Conservation (phyloP, 1,140 invertebrate species). For the Achroia grisella region DNA sequence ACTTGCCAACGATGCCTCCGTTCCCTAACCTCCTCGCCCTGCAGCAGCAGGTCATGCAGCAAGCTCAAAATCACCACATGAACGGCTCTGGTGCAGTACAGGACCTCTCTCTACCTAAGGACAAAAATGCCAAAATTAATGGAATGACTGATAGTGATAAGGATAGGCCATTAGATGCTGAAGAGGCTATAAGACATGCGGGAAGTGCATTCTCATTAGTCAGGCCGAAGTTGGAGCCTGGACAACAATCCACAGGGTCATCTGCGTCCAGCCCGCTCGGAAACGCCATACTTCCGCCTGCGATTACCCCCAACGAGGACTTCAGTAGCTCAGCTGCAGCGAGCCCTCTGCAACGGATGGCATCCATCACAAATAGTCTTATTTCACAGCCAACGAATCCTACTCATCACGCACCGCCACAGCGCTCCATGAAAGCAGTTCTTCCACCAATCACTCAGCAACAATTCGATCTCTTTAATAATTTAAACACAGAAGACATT, state of each 20-base stretch:
- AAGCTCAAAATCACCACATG: slow-evolving; percentile 74
- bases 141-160: slow-evolving; percentile 79
- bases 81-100: slow-evolving; percentile 83
- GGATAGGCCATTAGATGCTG: slow-evolving; percentile 75
- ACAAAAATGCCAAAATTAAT: slow-evolving; percentile 82
- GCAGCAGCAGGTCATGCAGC: slow-evolving; percentile 82
- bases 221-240: slow-evolving; percentile 85
- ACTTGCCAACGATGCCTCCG: slow-evolving; percentile 75
- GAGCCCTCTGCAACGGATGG: slow-evolving; percentile 96
- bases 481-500: slow-evolving; percentile 98
- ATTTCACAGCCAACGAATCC: slow-evolving; percentile 92
- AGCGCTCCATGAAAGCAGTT: slow-evolving; percentile 94
- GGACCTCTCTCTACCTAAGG: slow-evolving; percentile 89
- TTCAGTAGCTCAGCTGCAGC: slow-evolving; percentile 85
- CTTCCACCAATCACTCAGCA: slow-evolving; percentile 98
- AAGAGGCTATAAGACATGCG: slow-evolving; percentile 84
- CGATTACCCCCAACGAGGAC: slow-evolving; percentile 84
- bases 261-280: slow-evolving; percentile 84
- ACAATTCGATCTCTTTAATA: slow-evolving; percentile 98
- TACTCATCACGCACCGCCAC: slow-evolving; percentile 85
- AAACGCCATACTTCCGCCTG: slow-evolving; percentile 87
- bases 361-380: slow-evolving; percentile 96
- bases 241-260: slow-evolving; percentile 78
- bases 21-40: slow-evolving; percentile 81
- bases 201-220: slow-evolving; percentile 90